Evolutionary conservation across 2,888 invertebrate genomes (phyloP), one percentile per base, ranked within the genome.

Genomic region (Caradrina clavipalpis): DNA sequence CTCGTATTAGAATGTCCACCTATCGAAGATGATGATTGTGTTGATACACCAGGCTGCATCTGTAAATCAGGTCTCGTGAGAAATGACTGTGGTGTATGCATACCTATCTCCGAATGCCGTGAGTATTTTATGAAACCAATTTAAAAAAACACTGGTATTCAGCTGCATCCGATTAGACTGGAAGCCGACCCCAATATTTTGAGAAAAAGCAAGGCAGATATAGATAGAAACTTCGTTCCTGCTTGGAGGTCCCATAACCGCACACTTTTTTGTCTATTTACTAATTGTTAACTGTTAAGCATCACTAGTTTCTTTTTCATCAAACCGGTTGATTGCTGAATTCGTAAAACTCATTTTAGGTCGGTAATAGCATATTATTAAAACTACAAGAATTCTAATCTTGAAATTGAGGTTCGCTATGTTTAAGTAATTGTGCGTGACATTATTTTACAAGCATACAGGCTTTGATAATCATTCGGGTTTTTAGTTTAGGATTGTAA

Each of bases 21-120:
- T 0, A 56, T 26, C 6, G 42, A 73, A 26, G 62, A 73, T n/a
- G 8, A 72, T 2, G 19, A 45, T 7, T 81, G 82, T 42, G 60
- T 59, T 17, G 71, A 76, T 19, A 69, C 61, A 47, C 80, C 82
- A 35, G 74, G 17, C 1, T 85, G 86, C 56, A 60, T 84, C n/a
- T 86, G 85, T 53, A 61, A 76, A 31, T 5, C 61, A 5, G 81
- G 74, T 21, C 74, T 73, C 35, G 79, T 84, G 8, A 84, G 79
- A 70, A 74, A 82, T 35, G 26, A 57, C 0, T 13, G 66, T 2
- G 84, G 76, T 4, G 54, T 50, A 31, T 86, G 86, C 56, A 72
- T 86, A 45, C 84, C 80, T 7, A 80, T 54, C 6, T 11, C 59
- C 2, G 50, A 85, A 56, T 86, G 86, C 39, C 66, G 84, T 82